These are phyloP conservation scores for Paralichthys olivaceus DNA, from an alignment of 2,113 vertebrate genomes.

Conservation along the genomic window DNA sequence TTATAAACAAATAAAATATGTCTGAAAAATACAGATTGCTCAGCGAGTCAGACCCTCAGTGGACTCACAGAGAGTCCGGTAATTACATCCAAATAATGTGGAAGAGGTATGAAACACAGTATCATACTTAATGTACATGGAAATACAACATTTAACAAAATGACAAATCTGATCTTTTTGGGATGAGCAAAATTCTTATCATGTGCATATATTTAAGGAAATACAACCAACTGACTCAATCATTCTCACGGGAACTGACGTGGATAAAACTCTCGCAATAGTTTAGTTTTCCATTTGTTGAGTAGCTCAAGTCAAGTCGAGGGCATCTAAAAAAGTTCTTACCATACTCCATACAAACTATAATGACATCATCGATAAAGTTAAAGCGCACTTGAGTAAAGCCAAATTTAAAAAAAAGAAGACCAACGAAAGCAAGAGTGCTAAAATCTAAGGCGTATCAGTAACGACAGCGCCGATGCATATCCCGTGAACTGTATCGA, in stretches of 20 bases:
- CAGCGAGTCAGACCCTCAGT: conserved; percentile 52
- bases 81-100: conserved; percentile 60
- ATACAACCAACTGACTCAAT: conserved; percentile 15
- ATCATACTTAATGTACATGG: conserved; percentile 68
- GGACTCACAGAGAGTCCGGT: conserved; percentile 29
- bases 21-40: conserved; percentile 51
- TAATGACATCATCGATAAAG: conserved; percentile 69
- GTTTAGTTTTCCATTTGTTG: conserved; percentile 48
- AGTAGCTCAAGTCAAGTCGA: conserved; percentile 49
- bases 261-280: conserved; percentile 5
- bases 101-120: conserved; percentile 67
- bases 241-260: conserved; percentile 26
- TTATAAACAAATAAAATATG: conserved; percentile 18
- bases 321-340: conserved; percentile 58
- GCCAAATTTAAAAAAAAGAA: conserved; percentile 57
- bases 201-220: conserved; percentile 47
- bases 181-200: conserved; percentile 36
- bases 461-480: conserved; percentile 26
- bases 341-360: conserved; percentile 43
- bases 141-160: conserved; percentile 75
- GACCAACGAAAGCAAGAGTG: conserved; percentile 27
- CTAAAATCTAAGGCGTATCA: conserved; percentile 33
- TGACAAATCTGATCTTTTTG: conserved; percentile 15
- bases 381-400: conserved; percentile 69
- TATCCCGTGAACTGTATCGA: conserved; percentile 28